Base-by-base conservation (phyloP, 2,888 invertebrate species). In the Craniophora ligustri region DNA sequence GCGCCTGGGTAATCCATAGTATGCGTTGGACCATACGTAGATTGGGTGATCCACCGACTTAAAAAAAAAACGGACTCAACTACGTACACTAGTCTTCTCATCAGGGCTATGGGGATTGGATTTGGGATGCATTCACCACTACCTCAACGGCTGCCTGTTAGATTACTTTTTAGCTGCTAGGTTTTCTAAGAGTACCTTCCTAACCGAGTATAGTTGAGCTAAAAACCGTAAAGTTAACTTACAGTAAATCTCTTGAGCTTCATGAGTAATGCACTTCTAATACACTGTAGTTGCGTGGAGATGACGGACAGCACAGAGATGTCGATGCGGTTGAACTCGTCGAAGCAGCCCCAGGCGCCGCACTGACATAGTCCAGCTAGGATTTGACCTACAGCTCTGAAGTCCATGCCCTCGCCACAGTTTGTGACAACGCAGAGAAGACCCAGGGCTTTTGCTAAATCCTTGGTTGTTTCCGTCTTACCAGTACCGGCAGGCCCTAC, bases 261-360 rank as follows among this genome's bases (percentile, higher is more conserved):
- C 85, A 96, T 95, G 42, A 97, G 94, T 40, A 98, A 87, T 0
- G 97, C 98, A 75, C 96, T 97, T 48, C 97, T 94, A 57, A 98
- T 98, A 10, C 97, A 97, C 85, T 98, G 98, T 65, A 98, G 89
- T 83, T 98, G 98, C 0, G 97, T 97, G 0, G 98, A 98, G 78
- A 99, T 98, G 2, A 98, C 98, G 11, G 98, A 98, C 14, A 98
- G 91, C 38, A 98, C 98, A 0, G 98, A 98, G 3, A 98, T 96
- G 66, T 98, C 98, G 67, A 99, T 98, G 26, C 98, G 94, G 87
- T 98, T 98, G 90, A 98, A 98, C 88, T 98, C 98, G 73, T 98
- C 98, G 81, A 98, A 98, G 84, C 98, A 98, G 1, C 98, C 98
- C 98, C 98, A 98, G 2, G 98, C 98, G 0, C 98, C 98, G 82